A percentile compares a stretch with the other conserved stretches of the same genome.
Conservation (phyloP, 2,888 invertebrate genomes). For the Deroplatys truncata region DNA sequence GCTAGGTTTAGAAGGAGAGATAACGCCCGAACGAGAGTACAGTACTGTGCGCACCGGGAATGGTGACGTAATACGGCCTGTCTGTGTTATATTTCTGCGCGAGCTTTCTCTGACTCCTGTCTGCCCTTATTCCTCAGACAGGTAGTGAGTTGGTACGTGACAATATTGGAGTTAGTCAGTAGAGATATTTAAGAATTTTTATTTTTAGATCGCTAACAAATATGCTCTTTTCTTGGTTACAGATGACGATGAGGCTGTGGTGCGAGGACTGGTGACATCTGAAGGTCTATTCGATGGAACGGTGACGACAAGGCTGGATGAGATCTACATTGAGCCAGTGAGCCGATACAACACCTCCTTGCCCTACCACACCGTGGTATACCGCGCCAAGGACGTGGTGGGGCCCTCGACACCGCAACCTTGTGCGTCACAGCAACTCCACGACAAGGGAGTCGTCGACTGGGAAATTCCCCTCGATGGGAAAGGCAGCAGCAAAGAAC, state of each 20-base stretch:
- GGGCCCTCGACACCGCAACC: slow-evolving; percentile 45
- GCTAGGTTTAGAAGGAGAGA: no score
- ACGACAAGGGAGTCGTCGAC: slow-evolving; percentile 38
- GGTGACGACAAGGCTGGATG: slow-evolving; percentile 70
- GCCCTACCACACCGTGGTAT: slow-evolving; percentile 77
- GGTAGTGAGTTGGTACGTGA: no score
- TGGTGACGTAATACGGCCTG: no score
- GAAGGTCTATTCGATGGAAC: slow-evolving; percentile 89
- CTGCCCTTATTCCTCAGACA: no score
- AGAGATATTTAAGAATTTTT: no score
- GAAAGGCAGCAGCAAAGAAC: not conserved
- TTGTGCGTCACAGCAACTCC: slow-evolving; percentile 61
- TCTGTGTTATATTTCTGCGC: no score
- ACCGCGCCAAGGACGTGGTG: slow-evolving; percentile 73
- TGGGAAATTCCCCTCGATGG: slow-evolving; percentile 14
- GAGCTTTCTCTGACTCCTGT: no score
- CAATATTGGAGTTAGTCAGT: no score
- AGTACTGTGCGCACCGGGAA: no score
- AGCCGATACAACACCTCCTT: slow-evolving; percentile 53
- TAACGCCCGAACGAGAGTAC: no score
- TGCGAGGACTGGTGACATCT: slow-evolving; percentile 80
- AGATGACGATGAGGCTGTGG: slow-evolving; percentile 78
- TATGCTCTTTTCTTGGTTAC: slow-evolving; percentile 39
- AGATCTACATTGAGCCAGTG: slow-evolving; percentile 81
- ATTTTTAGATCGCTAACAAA: no score